Evolutionary conservation across 2,888 invertebrate species (phyloP), one percentile per base, ranked within the genome.

Genomic region (Crossocerus cetratus): DNA sequence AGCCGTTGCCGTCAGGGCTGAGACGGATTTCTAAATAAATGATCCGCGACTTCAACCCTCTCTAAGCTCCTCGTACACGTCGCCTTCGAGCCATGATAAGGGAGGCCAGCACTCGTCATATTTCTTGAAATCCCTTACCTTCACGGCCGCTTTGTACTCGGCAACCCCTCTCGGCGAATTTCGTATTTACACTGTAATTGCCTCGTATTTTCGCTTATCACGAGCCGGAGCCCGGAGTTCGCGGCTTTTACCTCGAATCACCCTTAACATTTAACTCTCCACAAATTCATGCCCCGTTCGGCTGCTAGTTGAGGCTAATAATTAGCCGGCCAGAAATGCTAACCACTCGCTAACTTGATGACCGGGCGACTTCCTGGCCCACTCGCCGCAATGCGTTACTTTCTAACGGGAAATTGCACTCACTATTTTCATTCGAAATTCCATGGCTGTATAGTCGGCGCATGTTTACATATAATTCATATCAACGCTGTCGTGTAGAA

Each of bases 21-120:
- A 78, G 74, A 80, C 78, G 69, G 76, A 82, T 82, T 82, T 76
- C 76, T 82, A 81, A 82, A 83, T 82, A 83, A 78, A 78, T 83
- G 72, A 83, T 83, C 61, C 32, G 42, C 54, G 64, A 59, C 60
- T 56, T n/a, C 67, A 71, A 72, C 71, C 66, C 67, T 59, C 60
- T 65, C 61, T 72, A 53, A 62, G 49, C 54, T 44, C 43, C 56
- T 56, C 69, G 69, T 54, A 55, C 42, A 63, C 43, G 16, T n/a
- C 69, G 22, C 69, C 74, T 69, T 59, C 55, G 68, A 77, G 59
- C 68, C 54, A 61, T 75, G 71, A 68, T 72, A 68, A 74, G 69
- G 64, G 66, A 64, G 68, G 60, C 69, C 62, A 57, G 55, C 44
- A 53, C 69, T 42, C 14, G 55, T 59, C 32, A 76, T 60, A 63